Evolutionary conservation across 2,113 vertebrate species (phyloP).

Genomic region (Martes martes): DNA sequence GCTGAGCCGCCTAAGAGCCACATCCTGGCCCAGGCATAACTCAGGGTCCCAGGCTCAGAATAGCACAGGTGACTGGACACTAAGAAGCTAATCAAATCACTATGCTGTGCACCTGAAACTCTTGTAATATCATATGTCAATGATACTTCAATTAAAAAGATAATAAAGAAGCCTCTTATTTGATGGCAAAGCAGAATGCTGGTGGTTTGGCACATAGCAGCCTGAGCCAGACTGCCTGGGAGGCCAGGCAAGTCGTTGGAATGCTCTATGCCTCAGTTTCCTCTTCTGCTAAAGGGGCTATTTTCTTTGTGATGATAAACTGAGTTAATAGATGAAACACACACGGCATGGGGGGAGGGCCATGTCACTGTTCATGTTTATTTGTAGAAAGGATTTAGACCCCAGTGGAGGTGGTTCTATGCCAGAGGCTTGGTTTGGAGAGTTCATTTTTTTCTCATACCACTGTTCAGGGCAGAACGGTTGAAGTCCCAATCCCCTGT

Average conservation of each 20-base stretch:
- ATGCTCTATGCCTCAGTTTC: neutral
- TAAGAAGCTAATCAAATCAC: neutral
- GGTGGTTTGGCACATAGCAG: neutral
- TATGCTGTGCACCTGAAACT: neutral
- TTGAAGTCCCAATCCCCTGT: neutral
- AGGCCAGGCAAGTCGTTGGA: neutral
- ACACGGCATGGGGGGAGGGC: neutral
- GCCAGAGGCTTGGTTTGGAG: neutral
- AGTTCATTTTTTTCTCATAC: neutral
- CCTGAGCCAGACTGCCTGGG: no score
- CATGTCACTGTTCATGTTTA: no score
- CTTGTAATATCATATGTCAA: neutral
- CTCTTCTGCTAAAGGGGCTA: neutral
- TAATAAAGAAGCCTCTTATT: neutral
- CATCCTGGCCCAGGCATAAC: neutral
- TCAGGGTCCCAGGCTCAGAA: neutral
- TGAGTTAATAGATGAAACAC: neutral
- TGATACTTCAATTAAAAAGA: neutral
- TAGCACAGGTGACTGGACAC: neutral
- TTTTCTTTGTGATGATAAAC: neutral
- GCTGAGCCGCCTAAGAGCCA: rapidly evolving
- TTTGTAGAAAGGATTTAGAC: neutral
- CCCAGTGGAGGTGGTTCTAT: neutral
- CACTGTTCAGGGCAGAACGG: rapidly evolving
- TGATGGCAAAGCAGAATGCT: neutral